These are phyloP conservation scores for Microplitis manilae DNA, from an alignment of 2,888 invertebrate species.

Conservation along the genomic window DNA sequence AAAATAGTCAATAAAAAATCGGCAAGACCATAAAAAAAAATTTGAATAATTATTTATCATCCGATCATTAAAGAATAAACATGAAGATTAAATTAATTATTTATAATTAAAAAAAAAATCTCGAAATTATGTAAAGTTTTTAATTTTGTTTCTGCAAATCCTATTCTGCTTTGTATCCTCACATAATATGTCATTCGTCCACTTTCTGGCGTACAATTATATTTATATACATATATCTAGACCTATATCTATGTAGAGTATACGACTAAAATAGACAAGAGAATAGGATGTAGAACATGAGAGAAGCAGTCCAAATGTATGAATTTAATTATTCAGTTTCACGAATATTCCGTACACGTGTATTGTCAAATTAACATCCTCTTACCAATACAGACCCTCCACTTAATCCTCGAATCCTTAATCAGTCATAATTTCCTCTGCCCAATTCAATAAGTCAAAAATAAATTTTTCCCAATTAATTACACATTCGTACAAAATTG, in stretches of 20 bases:
- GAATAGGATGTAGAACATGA: slow-evolving; percentile 15
- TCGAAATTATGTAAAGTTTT: no score
- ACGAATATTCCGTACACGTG: slow-evolving; percentile 36
- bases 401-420: slow-evolving; percentile 34
- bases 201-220: background rate
- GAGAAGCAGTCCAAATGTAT: slow-evolving; percentile 17
- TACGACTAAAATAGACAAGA: slow-evolving; percentile 37
- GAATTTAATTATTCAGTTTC: slow-evolving; percentile 36
- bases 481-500: background rate
- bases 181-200: slow-evolving; percentile 11
- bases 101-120: no score
- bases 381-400: background rate
- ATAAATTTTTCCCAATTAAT: background rate
- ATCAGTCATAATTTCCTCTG: slow-evolving; percentile 11
- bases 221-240: slow-evolving; percentile 20
- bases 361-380: slow-evolving; percentile 39
- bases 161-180: no score
- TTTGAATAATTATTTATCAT: no score
- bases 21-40: no score
- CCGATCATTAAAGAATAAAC: no score
- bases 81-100: no score
- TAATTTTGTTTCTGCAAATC: no score
- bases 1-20: no score
- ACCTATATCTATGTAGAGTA: background rate
- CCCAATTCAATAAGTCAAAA: slow-evolving; percentile 15